Base-by-base conservation (phyloP, 1,140 invertebrate species). In the Stenopsyche tienmushanensis region DNA sequence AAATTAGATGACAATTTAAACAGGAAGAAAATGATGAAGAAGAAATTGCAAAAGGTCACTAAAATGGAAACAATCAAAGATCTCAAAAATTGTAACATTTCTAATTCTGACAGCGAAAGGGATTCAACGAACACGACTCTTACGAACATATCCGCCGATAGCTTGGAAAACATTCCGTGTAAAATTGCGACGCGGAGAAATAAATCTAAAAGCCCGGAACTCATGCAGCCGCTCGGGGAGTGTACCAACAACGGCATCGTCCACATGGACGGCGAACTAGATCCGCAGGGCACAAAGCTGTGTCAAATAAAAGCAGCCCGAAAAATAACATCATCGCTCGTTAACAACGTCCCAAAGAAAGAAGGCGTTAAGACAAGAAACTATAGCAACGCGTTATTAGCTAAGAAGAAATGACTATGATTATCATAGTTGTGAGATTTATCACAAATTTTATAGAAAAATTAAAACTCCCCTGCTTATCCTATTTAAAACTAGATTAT, bases 221-320 rank as follows among this genome's bases (percentile, higher is more conserved):
- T 78, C 0, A 80, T 79, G 78, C 77, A 79, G 45, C 77, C 75
- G 17, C 72, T 79, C 54, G 76, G 74, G 0, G 71, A 77, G 1
- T 77, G 78, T 49, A 76, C 75, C 1, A 74, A 77, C 1, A 77
- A 78, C 54, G 78, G 78, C 34, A 75, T 70, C 24, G 29, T 41
- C 3, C 5, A 34, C 29, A 34, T 34, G 29, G 55, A 58, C n/a
- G 80, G 80, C 60, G 75, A 76, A 0, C 74, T 73, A 13, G 77
- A 81, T 55, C 80, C 80, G 0, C 80, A 81, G 65, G 80, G 80
- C 0, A 79, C 78, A 53, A 80, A 80, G 60, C 49, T 81, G 13
- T 81, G 78, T 64, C 79, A 79, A 54, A 81, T 81, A 34, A 81
- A 81, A 70, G 80, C 80, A 20, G 68, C 79, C 15, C 66, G 80